Base-by-base conservation (phyloP, 2,113 vertebrate genomes). In the Parus major region DNA sequence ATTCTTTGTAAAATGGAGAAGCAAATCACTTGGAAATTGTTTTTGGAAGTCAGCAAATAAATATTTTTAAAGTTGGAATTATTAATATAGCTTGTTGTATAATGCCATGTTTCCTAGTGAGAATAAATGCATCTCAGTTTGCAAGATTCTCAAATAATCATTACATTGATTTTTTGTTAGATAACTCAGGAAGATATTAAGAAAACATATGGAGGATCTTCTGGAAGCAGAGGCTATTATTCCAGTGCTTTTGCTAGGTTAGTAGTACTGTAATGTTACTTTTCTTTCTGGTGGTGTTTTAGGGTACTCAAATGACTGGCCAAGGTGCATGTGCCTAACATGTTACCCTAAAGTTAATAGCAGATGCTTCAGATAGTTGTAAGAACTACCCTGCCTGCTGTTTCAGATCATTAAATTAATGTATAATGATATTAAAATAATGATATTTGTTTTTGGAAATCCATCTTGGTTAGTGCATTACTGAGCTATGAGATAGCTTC, bases 201-300 rank as follows among this genome's bases (percentile, higher is more conserved):
- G 97, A 99, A 99, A 97, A 99, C 99, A 2, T 98, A 99, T 7
- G 99, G 99, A 63, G 99, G 99, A 47, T 99, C 99, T 95, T 99
- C 99, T 88, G 99, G 99, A 97, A 99, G 98, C 98, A 98, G 99
- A 98, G 99, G 99, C 75, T 99, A 99, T 98, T 99, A 99, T 86
- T 99, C 99, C 92, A 98, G 99, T 98, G 99, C 99, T 98, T 99
- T 99, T 98, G 99, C 99, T 93, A 99, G 99, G 99, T 99, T 90
- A 97, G 97, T 97, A 85, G 56, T 80, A 81, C 55, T 59, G 31
- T 55, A 64, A 76, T 46, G 41, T 31, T 90, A 36, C 42, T 68
- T 39, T 63, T 63, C 31, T 59, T 84, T 63, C 14, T 79, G 39
- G 4, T 35, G 10, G 2, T 89, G 36, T 28, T 82, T 52, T 64